phyloP scores from a whole-genome alignment of 2,113 vertebrate species.

The Crotalus viridis region DNA sequence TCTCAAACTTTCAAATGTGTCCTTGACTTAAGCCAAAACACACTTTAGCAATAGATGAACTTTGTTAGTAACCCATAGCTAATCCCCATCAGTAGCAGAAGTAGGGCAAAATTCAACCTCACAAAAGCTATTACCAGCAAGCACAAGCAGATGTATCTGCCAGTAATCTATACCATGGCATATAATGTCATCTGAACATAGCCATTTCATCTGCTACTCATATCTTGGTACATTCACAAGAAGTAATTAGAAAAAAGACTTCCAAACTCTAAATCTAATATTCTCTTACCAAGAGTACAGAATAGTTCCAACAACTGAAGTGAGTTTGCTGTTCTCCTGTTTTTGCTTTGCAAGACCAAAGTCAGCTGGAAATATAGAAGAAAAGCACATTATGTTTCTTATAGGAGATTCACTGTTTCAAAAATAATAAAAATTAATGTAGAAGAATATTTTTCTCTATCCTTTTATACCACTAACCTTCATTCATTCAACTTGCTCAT shows the following conservation, averaged over 20 bases:
- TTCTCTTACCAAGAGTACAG: slow-evolving; percentile 85
- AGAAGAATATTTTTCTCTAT: background rate
- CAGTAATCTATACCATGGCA: too few relatives aligned
- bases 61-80: background rate
- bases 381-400: slow-evolving; percentile 24
- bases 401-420: background rate
- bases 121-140: background rate
- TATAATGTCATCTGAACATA: background rate
- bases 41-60: background rate
- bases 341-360: slow-evolving; percentile 92
- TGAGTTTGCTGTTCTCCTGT: slow-evolving; percentile 86
- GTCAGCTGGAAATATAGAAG: slow-evolving; percentile 75
- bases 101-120: background rate
- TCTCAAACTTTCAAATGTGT: background rate
- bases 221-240: background rate
- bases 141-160: background rate
- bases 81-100: background rate
- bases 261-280: background rate
- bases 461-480: slow-evolving; percentile 3
- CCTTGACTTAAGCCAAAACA: background rate
- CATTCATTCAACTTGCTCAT: background rate
- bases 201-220: background rate
- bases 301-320: slow-evolving; percentile 87
- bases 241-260: background rate
- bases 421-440: background rate